A percentile compares a stretch with the other conserved stretches of the same genome.
Conservation (phyloP, 2,888 invertebrate species). For the Epirrita christyi region DNA sequence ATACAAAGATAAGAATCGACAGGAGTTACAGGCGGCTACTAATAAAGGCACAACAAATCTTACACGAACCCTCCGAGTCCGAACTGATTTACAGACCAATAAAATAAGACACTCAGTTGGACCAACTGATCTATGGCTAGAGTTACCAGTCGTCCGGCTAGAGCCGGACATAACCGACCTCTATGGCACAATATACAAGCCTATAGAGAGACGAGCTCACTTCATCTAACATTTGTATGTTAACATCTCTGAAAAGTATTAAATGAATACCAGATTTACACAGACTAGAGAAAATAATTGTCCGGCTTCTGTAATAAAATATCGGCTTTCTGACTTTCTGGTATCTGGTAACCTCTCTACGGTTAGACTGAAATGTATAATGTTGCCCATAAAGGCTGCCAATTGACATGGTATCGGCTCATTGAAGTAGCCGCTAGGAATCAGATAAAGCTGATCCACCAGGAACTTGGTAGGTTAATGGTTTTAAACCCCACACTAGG, state of each 20-base stretch:
- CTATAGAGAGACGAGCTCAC: no score
- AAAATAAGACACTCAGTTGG: slow-evolving; percentile 15
- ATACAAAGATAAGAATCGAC: slow-evolving; percentile 21
- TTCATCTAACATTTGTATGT: no score
- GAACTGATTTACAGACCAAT: slow-evolving; percentile 24
- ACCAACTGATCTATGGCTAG: slow-evolving; percentile 20
- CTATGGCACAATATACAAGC: neutral
- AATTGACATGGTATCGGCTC: neutral
- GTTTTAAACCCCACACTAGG: no score
- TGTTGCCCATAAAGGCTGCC: slow-evolving; percentile 6
- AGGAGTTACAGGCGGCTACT: slow-evolving; percentile 20
- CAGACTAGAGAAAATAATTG: neutral
- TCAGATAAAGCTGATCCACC: neutral
- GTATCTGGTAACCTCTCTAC: neutral
- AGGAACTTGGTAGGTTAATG: slow-evolving; percentile 22
- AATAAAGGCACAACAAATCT: slow-evolving; percentile 28
- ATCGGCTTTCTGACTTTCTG: neutral
- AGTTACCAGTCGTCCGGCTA: neutral
- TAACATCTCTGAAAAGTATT: no score
- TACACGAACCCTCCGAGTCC: slow-evolving; percentile 8
- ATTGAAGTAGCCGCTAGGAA: slow-evolving; percentile 1
- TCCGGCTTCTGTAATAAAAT: neutral
- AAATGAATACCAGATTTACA: no score
- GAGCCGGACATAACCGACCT: neutral
- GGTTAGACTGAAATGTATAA: slow-evolving; percentile 6